Evolutionary conservation across 2,888 invertebrate species (phyloP).

Genomic region (Drosophila putrida): DNA sequence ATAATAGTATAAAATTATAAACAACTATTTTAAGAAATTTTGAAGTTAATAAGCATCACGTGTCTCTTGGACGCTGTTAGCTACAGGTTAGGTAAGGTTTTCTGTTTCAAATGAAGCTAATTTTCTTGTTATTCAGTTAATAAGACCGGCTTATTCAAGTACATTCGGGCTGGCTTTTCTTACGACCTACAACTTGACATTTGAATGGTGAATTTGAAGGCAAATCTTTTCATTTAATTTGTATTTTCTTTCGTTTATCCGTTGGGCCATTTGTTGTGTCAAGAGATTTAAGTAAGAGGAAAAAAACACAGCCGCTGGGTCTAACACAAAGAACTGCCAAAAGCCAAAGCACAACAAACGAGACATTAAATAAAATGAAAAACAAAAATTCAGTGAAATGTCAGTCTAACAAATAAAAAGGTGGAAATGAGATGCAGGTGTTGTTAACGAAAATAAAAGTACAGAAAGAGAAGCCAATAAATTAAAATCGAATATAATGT

Average conservation of each 20-base stretch:
- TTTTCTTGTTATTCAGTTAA: slow-evolving; percentile 17
- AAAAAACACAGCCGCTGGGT: slow-evolving; percentile 15
- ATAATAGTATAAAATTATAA: no score
- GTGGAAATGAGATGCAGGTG: slow-evolving; percentile 36
- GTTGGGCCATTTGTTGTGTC: slow-evolving; percentile 47
- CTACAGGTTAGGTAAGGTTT: neutral
- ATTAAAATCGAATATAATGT: slow-evolving; percentile 60
- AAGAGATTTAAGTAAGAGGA: slow-evolving; percentile 18
- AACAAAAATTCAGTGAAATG: slow-evolving; percentile 58
- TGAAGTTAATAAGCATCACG: neutral
- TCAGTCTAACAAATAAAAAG: slow-evolving; percentile 32
- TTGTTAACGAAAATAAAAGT: slow-evolving; percentile 11
- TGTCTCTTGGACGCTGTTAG: neutral
- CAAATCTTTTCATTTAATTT: slow-evolving; percentile 60
- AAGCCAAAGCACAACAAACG: slow-evolving; percentile 27
- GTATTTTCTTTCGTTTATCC: slow-evolving; percentile 52
- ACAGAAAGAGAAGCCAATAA: slow-evolving; percentile 35
- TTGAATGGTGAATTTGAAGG: slow-evolving; percentile 55
- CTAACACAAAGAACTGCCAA: slow-evolving; percentile 41
- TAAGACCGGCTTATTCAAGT: slow-evolving; percentile 24
- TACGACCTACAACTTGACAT: slow-evolving; percentile 55
- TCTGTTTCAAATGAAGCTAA: slow-evolving; percentile 19
- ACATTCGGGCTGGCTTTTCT: slow-evolving; percentile 33
- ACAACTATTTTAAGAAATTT: no score
- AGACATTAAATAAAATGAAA: slow-evolving; percentile 43